Evolutionary conservation across 1,140 invertebrate species (phyloP), one percentile per base, ranked within the genome.

Genomic region (Meloidogyne floridensis): DNA sequence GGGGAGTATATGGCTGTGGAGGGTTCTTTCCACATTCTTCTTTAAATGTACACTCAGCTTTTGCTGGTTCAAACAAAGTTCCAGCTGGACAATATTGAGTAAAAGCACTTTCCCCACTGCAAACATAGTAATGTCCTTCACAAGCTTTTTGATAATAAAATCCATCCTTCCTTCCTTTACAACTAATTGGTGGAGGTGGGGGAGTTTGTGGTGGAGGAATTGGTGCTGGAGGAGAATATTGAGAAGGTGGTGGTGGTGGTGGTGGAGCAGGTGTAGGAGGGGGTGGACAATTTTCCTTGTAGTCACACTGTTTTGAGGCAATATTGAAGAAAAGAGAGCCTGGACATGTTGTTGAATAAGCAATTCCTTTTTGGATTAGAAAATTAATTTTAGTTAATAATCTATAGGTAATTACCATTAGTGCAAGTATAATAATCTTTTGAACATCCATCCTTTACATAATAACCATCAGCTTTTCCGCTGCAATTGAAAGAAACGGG

Each of bases 381-480:
- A 15, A 65, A n/a, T 65, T 65, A 65, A 7, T n/a, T n/a, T 65
- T 65, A 59, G 3, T 15, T 59, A 59, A 3, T 15, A 13, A 15
- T 59, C 0, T 15, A n/a, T 65, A 65, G 7, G 6, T 65, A 13
- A 65, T 65, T 5, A 65, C 59, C 59, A 65, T 65, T 65, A 65
- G n/a, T n/a, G n/a, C 59, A 65, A 65, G 59, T 65, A 65, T 65
- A 65, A 65, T 65, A 65, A 65, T 65, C 59, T 65, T 65, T 65
- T 65, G 59, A 65, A 65, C 59, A 65, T 65, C 59, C 59, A 65
- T 65, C 59, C 59, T 72, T 20, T 18, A 51, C 65, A 72, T 79
- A 79, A 71, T 79, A 79, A n/a, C 77, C 77, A 47, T 71, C 72
- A 11, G 77, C 77, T 8, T 72, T 54, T 13, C 65, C 77, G 3